Conservation (phyloP, 2,797 vertebrate genomes). For the Eulemur coronatus region DNA sequence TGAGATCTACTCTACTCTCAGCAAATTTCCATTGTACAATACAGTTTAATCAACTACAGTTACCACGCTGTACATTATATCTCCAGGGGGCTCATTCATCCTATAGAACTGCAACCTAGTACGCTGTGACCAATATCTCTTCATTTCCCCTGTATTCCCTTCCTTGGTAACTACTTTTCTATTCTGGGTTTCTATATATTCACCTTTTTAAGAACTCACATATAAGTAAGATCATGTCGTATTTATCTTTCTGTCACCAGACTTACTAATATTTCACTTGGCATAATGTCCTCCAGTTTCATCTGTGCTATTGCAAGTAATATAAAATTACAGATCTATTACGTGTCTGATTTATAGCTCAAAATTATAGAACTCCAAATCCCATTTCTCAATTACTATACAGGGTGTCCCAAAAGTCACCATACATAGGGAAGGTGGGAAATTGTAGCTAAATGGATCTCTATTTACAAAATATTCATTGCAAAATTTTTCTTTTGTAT, state of each 20-base stretch:
- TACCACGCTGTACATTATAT: no score
- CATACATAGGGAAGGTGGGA: no score
- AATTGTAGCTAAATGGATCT: no score
- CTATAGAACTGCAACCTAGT: neutral
- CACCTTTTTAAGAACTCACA: neutral
- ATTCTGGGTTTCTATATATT: neutral
- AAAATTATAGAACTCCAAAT: neutral
- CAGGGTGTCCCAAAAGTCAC: no score
- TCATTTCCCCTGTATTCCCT: neutral
- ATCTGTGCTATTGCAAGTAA: no score
- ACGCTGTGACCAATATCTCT: neutral
- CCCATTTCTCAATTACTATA: neutral
- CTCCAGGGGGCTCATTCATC: neutral
- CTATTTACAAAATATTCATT: no score
- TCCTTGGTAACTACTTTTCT: neutral
- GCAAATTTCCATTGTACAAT: neutral
- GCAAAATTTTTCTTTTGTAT: no score
- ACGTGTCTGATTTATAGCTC: neutral
- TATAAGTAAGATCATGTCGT: neutral
- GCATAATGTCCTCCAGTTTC: neutral
- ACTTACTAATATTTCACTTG: neutral
- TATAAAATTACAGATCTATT: neutral
- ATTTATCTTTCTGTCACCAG: neutral
- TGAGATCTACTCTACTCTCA: neutral
- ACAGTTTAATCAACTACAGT: neutral